A percentile compares a stretch with the other conserved stretches of the same genome.
These are phyloP conservation scores for Cephonodes hylas DNA, from an alignment of 2,888 invertebrate genomes.

Conservation along the genomic window DNA sequence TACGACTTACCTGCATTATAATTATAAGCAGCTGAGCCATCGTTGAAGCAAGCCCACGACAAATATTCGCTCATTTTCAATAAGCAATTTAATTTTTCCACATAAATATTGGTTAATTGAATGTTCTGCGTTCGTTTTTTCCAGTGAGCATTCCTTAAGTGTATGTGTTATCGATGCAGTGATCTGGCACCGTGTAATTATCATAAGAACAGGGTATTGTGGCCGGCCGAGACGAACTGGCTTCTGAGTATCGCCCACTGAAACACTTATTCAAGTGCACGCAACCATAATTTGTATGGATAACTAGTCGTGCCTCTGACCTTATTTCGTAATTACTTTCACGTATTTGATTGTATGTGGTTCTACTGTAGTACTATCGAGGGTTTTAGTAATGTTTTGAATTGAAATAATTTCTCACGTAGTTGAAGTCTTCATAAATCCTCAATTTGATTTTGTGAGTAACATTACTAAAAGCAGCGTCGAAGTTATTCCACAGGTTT, in stretches of 20 bases:
- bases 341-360: background rate
- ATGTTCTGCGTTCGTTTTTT: background rate
- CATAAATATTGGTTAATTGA: background rate
- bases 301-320: slow-evolving; percentile 22
- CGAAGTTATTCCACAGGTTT: no score
- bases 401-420: no score
- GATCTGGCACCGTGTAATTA: slow-evolving; percentile 52
- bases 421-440: no score
- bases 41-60: no score
- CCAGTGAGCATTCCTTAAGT: slow-evolving; percentile 17
- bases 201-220: slow-evolving; percentile 44
- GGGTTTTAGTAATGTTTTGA: background rate
- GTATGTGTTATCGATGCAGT: slow-evolving; percentile 44
- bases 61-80: no score
- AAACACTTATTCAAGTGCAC: slow-evolving; percentile 22
- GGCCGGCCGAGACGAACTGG: slow-evolving; percentile 16
- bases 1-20: no score
- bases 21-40: no score
- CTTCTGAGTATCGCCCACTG: slow-evolving; percentile 13
- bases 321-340: slow-evolving; percentile 30
- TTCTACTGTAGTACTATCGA: background rate
- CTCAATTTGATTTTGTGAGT: no score
- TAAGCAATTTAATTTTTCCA: background rate
- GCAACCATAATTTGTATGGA: slow-evolving; percentile 38
- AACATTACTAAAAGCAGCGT: no score